Evolutionary conservation across 2,888 invertebrate species (phyloP), one percentile per base, ranked within the genome.

Genomic region (Polymixis flavicincta): DNA sequence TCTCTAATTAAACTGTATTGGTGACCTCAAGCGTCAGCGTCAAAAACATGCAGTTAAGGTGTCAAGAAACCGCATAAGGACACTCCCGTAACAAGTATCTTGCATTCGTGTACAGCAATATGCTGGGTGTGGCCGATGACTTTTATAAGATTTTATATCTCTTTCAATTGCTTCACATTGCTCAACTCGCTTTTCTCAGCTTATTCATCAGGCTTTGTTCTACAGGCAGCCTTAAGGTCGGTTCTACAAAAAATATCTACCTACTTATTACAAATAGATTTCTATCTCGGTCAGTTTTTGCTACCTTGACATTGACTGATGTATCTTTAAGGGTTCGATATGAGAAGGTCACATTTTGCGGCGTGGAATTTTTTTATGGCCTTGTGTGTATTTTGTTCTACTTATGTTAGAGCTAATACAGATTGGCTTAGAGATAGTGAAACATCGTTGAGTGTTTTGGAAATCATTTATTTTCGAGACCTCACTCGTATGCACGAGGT

Each of bases 221-320:
- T 19, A 19, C 2, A 52, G 6, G 42, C 55, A 50, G 9, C 64
- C 13, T 42, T 22, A 69, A 69, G 50, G 32, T 74, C 13, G 32
- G 25, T 28, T 45, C 63, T 22, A 59, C 74, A 79, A 85, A 85
- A 87, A 84, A 75, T 59, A 55, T 22, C 63, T 48, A 70, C 50
- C 81, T 75, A 54, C 78, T 78, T 83, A 86, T 80, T 83, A 85
- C 72, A 72, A 78, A 80, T 82, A 82, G 74, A 84, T 87, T 83
- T 70, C 54, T 77, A 85, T 84, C 80, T 74, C 65, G 77, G 84
- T 80, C 86, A 88, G 80, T 89, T 86, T 89, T 87, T 86, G 84
- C 83, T 73, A 74, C 71, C 76, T 88, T 84, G 90, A 90, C 90
- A 86, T 83, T 90, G 90, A 90, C 80, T 82, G 89, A 90, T 90